Conservation (phyloP, 2,888 invertebrate species). For the Sarcophaga subvicina region DNA sequence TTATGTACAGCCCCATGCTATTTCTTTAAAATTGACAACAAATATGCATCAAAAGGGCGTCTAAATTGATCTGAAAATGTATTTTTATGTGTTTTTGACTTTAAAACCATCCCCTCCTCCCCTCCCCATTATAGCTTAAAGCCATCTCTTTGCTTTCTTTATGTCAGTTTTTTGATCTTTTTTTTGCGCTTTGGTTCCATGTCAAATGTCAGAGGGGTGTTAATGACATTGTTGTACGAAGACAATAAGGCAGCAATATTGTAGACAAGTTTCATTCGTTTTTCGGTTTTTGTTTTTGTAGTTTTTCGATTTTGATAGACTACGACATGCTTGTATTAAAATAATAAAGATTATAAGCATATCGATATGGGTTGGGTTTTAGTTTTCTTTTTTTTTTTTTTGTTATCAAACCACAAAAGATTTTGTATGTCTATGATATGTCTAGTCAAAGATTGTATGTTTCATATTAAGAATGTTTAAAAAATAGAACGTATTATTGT, state of each 20-base stretch:
- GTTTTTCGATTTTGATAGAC: too few relatives aligned
- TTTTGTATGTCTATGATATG: too few relatives aligned
- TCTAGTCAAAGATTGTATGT: too few relatives aligned
- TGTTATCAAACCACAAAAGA: too few relatives aligned
- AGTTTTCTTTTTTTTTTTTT: too few relatives aligned
- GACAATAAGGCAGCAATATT: not conserved
- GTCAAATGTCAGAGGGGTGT: slow-evolving; percentile 61
- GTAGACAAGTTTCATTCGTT: slow-evolving; percentile 24
- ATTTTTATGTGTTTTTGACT: slow-evolving; percentile 21
- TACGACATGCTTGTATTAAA: too few relatives aligned
- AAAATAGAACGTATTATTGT: too few relatives aligned
- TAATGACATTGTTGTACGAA: slow-evolving; percentile 46
- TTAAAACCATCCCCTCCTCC: slow-evolving; percentile 1
- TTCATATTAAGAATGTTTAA: too few relatives aligned
- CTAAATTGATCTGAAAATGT: not conserved
- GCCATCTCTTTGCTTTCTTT: not conserved
- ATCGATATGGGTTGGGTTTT: too few relatives aligned
- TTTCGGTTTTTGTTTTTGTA: not conserved
- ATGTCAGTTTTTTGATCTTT: not conserved
- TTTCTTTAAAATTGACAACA: slow-evolving; percentile 30
- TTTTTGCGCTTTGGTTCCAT: slow-evolving; percentile 30
- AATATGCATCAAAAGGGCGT: slow-evolving; percentile 57
- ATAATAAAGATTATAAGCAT: not conserved
- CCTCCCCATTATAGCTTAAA: not conserved
- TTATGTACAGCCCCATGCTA: not conserved